phyloP scores from a whole-genome alignment of 53 echinoderm and acorn worm genomes.

The Hippasteria phrygiana region DNA sequence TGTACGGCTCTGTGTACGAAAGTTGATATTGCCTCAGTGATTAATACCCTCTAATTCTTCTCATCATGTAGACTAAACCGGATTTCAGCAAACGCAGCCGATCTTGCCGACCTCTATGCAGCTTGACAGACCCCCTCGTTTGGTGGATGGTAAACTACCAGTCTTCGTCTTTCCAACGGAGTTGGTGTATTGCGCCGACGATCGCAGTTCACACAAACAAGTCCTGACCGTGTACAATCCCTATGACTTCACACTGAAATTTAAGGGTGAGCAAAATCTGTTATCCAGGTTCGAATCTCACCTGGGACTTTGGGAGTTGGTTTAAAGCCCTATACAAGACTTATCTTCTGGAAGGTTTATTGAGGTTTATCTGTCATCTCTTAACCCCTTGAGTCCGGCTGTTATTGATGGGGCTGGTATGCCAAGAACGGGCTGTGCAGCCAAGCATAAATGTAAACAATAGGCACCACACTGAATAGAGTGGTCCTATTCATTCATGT shows the following conservation, averaged over 20 bases:
- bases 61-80: neutral
- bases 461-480: too few species aligned
- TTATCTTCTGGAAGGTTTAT: too few species aligned
- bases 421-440: too few species aligned
- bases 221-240: conserved; percentile 96
- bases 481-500: too few species aligned
- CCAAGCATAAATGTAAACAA: too few species aligned
- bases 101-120: conserved; percentile 79
- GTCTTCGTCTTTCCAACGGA: conserved; percentile 98
- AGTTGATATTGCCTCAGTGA: neutral
- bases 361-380: too few species aligned
- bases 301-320: too few species aligned
- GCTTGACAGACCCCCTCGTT: conserved; percentile 83
- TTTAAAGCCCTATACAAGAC: too few species aligned
- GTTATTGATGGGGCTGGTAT: too few species aligned
- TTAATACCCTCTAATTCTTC: neutral
- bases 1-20: too few species aligned
- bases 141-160: conserved; percentile 93
- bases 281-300: too few species aligned
- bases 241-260: conserved; percentile 92
- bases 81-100: neutral
- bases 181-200: conserved; percentile 89
- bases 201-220: conserved; percentile 89
- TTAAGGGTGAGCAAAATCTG: conserved; percentile 82
- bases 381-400: too few species aligned